A percentile compares a stretch with the other conserved stretches of the same genome.
Conservation (phyloP, 2,888 invertebrate genomes). For the Habroteleia sp. region DNA sequence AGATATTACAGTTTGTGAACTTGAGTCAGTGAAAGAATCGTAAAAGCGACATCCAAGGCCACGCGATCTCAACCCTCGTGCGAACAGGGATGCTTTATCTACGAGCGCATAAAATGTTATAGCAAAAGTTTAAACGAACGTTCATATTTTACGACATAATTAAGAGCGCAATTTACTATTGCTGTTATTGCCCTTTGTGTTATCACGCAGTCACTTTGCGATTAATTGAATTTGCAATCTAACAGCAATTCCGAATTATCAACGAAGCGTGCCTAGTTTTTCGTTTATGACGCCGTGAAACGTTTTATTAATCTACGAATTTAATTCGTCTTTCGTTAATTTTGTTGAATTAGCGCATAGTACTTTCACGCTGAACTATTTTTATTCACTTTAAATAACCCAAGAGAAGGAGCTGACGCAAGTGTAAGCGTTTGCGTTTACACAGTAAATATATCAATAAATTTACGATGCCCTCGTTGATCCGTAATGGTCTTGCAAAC, state of each 20-base stretch:
- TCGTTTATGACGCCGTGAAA: background rate
- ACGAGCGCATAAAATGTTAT: slow-evolving; percentile 58
- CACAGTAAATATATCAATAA: slow-evolving; percentile 80
- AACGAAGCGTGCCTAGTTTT: slow-evolving; percentile 13
- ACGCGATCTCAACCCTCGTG: slow-evolving; percentile 40
- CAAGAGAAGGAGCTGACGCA: slow-evolving; percentile 41
- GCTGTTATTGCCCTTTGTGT: slow-evolving; percentile 30
- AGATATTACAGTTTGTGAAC: no score
- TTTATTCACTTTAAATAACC: slow-evolving; percentile 56
- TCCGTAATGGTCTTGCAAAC: slow-evolving; percentile 78
- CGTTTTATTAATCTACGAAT: slow-evolving; percentile 8
- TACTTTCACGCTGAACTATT: slow-evolving; percentile 26
- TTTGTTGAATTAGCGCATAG: background rate
- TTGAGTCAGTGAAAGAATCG: slow-evolving; percentile 28
- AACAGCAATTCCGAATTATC: slow-evolving; percentile 3
- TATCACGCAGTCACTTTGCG: slow-evolving; percentile 41
- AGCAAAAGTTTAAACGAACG: slow-evolving; percentile 62
- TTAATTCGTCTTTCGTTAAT: background rate
- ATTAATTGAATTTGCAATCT: slow-evolving; percentile 52
- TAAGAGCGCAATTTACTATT: slow-evolving; percentile 56
- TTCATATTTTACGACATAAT: slow-evolving; percentile 62
- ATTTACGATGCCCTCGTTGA: slow-evolving; percentile 77
- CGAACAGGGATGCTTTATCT: slow-evolving; percentile 56
- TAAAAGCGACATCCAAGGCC: slow-evolving; percentile 57
- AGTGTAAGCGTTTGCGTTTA: slow-evolving; percentile 68